Base-by-base conservation (phyloP, 2,797 vertebrate species). In the Coregonus suidteri region DNA sequence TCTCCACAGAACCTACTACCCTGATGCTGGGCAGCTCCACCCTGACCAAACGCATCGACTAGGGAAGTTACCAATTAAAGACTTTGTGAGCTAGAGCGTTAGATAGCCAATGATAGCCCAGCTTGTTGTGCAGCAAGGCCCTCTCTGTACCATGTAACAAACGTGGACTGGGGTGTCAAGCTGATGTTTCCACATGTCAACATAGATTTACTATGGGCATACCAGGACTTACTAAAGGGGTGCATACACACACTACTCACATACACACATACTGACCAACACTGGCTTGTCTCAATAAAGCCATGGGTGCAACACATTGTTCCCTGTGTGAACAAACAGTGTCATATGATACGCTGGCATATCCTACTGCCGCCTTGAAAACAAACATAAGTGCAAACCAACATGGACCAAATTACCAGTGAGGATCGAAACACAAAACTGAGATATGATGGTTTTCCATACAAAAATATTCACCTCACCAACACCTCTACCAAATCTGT, bases 171-270 rank as follows among this genome's bases (percentile, higher is more conserved):
- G 87, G 86, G 86, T 91, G 92, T 86, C 91, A 90, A 81, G 86
- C 76, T 87, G 86, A 91, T 90, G 89, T 92, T 92, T 91, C 89
- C 90, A 92, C 91, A 88, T 89, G 91, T 88, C 91, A 87, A 85
- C 84, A 84, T 84, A 76, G 75, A 91, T 90, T 88, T 88, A 89
- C 86, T 5, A 62, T 86, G 84, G 83, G 67, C 73, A 41, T 14
- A 71, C 72, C 53, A 34, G 69, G 37, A 81, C 51, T 35, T 15
- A 75, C 68, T 59, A n/a, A 54, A 75, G 16, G 6, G 15, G 81
- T 65, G 76, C 20, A 25, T 66, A 47, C 41, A 47, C 41, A 47
- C 9, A 47, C 41, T 47, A 13, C 41, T 47, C 41, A 47, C 41
- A 47, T 41, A 41, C 53, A 72, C 65, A 41, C 74, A 65, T 56